Evolutionary conservation across 1,140 invertebrate species (phyloP), one percentile per base, ranked within the genome.

Genomic region (Papilio glaucus): DNA sequence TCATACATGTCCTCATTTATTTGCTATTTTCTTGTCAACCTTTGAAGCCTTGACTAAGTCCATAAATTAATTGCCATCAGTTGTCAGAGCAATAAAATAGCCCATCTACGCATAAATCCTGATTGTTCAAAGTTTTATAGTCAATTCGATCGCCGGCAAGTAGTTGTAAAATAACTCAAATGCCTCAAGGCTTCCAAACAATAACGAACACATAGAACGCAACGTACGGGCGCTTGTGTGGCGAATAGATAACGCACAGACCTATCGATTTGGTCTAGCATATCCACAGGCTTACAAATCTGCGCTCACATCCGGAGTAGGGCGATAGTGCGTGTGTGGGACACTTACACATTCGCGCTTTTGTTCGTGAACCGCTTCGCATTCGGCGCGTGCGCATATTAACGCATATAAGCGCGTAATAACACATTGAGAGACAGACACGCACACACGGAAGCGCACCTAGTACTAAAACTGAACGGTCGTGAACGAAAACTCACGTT

Each of bases 221-320:
- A 67, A 72, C 68, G 60, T 72, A 78, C 78, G 81, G 77, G 83
- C 79, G 69, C 77, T 77, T 80, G 78, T 72, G 81, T 83, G 85
- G 80, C 79, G 78, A 76, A 72, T 80, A 89, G 86, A 87, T 87
- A 89, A 84, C 84, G 82, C 78, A 79, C 73, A 83, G 80, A 84
- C 71, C 82, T 89, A 90, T 90, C 86, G 88, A 87, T 90, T 92
- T 86, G 81, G 88, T 87, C 87, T 92, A 90, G 87, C 78, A 86
- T 84, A 88, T 87, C 90, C 88, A 89, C 87, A 87, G 82, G 76
- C 85, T 75, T 84, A 85, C 83, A 88, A 90, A 90, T 90, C 87
- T 88, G 89, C 84, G 88, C 79, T 87, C 82, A 84, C 89, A 91
- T 92, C 90, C 90, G 90, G 87, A 91, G 84, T 89, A 88, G 86